Conservation (phyloP, 2,797 vertebrate genomes). For the Arnoldichthys spilopterus region DNA sequence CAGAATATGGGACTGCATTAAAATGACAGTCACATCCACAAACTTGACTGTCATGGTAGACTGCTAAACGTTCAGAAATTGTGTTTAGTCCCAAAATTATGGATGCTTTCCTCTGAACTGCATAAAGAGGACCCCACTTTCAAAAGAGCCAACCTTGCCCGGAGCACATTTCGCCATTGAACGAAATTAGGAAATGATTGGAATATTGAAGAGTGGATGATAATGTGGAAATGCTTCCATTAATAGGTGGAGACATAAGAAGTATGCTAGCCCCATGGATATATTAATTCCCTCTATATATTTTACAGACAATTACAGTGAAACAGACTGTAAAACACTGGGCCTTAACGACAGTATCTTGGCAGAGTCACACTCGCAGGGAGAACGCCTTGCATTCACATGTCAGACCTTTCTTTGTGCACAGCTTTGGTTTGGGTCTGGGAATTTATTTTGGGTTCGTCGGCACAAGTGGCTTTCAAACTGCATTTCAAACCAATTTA, state of each 20-base stretch:
- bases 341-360: neutral
- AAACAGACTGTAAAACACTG: neutral
- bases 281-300: conserved; percentile 28
- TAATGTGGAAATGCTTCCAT: conserved; percentile 31
- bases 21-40: conserved; percentile 27
- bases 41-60: conserved; percentile 32
- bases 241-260: conserved; percentile 29
- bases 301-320: conserved; percentile 37
- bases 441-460: conserved; percentile 38
- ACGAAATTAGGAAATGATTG: conserved; percentile 54
- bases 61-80: conserved; percentile 43
- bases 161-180: conserved; percentile 52
- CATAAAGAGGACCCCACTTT: conserved; percentile 51
- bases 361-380: neutral
- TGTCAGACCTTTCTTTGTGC: conserved; percentile 2
- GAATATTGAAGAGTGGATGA: conserved; percentile 39
- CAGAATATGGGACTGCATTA: neutral
- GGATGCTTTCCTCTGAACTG: conserved; percentile 48
- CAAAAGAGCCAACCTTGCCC: conserved; percentile 57
- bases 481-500: conserved; percentile 59
- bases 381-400: neutral
- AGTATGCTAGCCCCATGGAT: conserved; percentile 17
- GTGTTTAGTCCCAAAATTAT: conserved; percentile 42
- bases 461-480: conserved; percentile 51
- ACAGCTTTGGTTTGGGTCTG: conserved; percentile 22